Evolutionary conservation across 1,140 invertebrate genomes (phyloP).

Genomic region (Drosophila sulfurigaster): DNA sequence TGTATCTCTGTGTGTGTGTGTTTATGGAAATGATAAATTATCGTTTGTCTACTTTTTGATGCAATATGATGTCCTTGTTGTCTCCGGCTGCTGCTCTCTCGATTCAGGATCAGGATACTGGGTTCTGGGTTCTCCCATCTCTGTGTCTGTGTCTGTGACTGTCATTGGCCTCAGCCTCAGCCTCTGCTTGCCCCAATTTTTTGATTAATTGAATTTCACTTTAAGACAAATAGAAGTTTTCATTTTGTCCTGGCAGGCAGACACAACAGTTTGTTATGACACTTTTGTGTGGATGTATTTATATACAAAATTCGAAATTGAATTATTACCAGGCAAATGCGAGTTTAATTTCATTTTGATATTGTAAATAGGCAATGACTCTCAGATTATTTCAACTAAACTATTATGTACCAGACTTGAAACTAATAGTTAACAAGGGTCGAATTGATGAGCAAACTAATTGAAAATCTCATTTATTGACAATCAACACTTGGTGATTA

Average conservation of each 20-base stretch:
- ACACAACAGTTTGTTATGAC: constrained; percentile 73
- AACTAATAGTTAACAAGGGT: too few species aligned
- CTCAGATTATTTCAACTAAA: too few species aligned
- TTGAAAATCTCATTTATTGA: too few species aligned
- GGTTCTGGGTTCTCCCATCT: background rate
- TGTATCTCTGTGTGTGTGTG: constrained; percentile 40
- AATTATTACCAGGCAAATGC: constrained; percentile 61
- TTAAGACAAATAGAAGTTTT: constrained; percentile 74
- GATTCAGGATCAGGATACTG: background rate
- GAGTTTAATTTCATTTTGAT: constrained; percentile 49
- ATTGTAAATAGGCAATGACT: background rate
- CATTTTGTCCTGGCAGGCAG: constrained; percentile 43
- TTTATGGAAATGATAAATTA: constrained; percentile 76
- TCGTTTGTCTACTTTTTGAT: constrained; percentile 72
- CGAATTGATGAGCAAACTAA: too few species aligned
- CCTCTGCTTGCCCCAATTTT: constrained; percentile 50
- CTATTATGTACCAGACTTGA: too few species aligned
- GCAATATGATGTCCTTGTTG: constrained; percentile 74
- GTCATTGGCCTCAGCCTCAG: constrained; percentile 13
- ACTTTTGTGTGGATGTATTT: constrained; percentile 39
- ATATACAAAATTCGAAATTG: constrained; percentile 55
- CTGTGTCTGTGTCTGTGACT: background rate
- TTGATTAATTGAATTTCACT: constrained; percentile 80
- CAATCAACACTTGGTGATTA: too few species aligned
- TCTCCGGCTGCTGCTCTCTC: constrained; percentile 22